Evolutionary conservation across 2,797 vertebrate species (phyloP).

Genomic region (Danio aesculapii): DNA sequence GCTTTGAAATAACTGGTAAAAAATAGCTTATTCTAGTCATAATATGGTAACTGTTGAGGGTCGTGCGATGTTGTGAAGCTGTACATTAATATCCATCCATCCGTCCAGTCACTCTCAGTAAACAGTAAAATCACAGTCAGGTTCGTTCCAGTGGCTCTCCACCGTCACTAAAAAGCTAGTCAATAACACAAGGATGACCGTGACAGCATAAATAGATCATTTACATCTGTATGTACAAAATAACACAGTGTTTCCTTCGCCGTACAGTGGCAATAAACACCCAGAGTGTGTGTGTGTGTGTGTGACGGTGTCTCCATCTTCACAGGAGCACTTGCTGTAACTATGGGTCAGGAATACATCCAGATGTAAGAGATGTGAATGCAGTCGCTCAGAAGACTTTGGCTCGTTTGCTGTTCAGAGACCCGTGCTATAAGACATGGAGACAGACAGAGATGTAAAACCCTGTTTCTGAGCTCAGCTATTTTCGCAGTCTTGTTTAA

Average conservation of each 20-base stretch:
- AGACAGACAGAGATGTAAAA: background rate
- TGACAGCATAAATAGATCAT: slow-evolving; percentile 69
- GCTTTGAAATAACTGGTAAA: slow-evolving; percentile 13
- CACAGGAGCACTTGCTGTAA: background rate
- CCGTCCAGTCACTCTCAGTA: slow-evolving; percentile 1
- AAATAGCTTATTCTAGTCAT: slow-evolving; percentile 54
- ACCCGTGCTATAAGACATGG: slow-evolving; percentile 84
- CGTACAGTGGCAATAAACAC: slow-evolving; percentile 27
- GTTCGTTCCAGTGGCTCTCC: slow-evolving; percentile 45
- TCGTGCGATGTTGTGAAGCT: slow-evolving; percentile 40
- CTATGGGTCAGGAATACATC: slow-evolving; percentile 1
- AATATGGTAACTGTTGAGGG: background rate
- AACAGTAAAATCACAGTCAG: slow-evolving; percentile 54
- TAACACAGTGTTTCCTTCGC: slow-evolving; percentile 66
- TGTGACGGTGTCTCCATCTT: background rate
- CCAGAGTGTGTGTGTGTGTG: background rate
- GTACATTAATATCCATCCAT: slow-evolving; percentile 29
- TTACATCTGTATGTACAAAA: slow-evolving; percentile 70
- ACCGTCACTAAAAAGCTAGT: slow-evolving; percentile 32
- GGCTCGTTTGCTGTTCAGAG: slow-evolving; percentile 91
- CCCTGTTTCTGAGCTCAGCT: background rate
- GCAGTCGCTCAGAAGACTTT: slow-evolving; percentile 83
- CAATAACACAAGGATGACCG: slow-evolving; percentile 58
- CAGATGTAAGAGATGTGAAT: background rate
- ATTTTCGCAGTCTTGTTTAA: background rate